A percentile compares a stretch with the other conserved stretches of the same genome.
phyloP scores from a whole-genome alignment of 2,113 vertebrate species.

The Abramis brama region DNA sequence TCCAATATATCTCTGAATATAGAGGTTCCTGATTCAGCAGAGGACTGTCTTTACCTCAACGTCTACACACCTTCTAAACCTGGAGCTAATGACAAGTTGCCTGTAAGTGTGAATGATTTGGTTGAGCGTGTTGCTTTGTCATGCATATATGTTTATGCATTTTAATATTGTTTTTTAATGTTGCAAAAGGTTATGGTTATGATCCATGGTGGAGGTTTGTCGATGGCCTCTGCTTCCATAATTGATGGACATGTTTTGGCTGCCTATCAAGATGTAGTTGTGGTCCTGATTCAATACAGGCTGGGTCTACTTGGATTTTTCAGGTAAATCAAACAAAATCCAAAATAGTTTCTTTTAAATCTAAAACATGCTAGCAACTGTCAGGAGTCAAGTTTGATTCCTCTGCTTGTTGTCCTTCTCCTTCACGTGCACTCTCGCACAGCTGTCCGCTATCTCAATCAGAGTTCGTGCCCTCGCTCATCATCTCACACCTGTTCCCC shows the following conservation, averaged over 20 bases:
- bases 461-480: too few species aligned
- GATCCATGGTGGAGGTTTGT: slow-evolving; percentile 84
- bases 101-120: slow-evolving; percentile 64
- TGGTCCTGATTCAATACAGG: slow-evolving; percentile 86
- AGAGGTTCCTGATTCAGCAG: slow-evolving; percentile 69
- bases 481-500: too few species aligned
- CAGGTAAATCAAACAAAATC: slow-evolving; percentile 70
- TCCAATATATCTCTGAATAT: fast-evolving
- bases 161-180: neutral
- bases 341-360: neutral
- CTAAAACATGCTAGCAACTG: too few species aligned
- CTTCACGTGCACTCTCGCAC: too few species aligned
- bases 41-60: slow-evolving; percentile 81
- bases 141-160: neutral
- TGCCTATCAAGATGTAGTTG: slow-evolving; percentile 81
- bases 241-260: slow-evolving; percentile 82
- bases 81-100: slow-evolving; percentile 65
- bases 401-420: too few species aligned
- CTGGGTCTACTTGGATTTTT: slow-evolving; percentile 82
- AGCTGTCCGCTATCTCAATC: too few species aligned
- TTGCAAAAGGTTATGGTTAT: slow-evolving; percentile 84
- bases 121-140: neutral
- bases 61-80: slow-evolving; percentile 73
- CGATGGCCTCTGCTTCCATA: slow-evolving; percentile 66
- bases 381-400: too few species aligned